Percentiles rank a stretch among this genome's conserved stretches.
Evolutionary conservation across 2,797 vertebrate species (phyloP).

Genomic region (Scleropages formosus): DNA sequence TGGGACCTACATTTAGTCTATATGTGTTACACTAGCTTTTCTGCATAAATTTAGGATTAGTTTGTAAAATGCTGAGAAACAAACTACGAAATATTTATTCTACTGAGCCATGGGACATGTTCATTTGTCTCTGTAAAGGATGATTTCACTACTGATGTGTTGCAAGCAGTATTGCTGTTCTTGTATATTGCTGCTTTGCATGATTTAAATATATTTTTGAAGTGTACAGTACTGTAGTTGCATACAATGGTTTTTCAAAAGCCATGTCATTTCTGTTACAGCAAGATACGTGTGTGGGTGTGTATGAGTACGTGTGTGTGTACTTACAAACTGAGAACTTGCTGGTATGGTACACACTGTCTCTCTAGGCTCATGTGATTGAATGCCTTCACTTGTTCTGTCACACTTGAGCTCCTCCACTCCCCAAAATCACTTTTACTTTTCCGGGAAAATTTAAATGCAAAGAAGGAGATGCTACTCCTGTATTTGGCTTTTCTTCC

Average conservation of each 20-base stretch:
- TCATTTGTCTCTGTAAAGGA: slow-evolving; percentile 84
- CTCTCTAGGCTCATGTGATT: slow-evolving; percentile 65
- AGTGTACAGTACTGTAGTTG: slow-evolving; percentile 78
- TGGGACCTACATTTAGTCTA: slow-evolving; percentile 84
- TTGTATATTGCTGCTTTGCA: slow-evolving; percentile 77
- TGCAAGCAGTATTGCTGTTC: slow-evolving; percentile 79
- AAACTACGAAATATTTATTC: slow-evolving; percentile 91
- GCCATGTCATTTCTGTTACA: slow-evolving; percentile 74
- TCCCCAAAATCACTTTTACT: slow-evolving; percentile 71
- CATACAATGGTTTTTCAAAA: slow-evolving; percentile 76
- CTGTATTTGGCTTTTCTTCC: slow-evolving; percentile 63
- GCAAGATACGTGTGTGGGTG: slow-evolving; percentile 65
- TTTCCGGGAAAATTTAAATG: slow-evolving; percentile 51
- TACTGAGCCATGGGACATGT: slow-evolving; percentile 86
- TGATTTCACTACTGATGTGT: slow-evolving; percentile 79
- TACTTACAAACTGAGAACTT: slow-evolving; percentile 64
- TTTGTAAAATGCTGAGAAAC: slow-evolving; percentile 79
- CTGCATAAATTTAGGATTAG: slow-evolving; percentile 88
- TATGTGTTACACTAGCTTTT: slow-evolving; percentile 90
- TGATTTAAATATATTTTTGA: slow-evolving; percentile 69
- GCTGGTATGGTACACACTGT: slow-evolving; percentile 72
- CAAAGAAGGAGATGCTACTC: slow-evolving; percentile 55
- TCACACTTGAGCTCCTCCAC: slow-evolving; percentile 55
- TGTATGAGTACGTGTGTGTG: slow-evolving; percentile 25
- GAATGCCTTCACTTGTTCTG: slow-evolving; percentile 58